Evolutionary conservation across 1,140 invertebrate genomes (phyloP).

Genomic region (Zophobas morio): DNA sequence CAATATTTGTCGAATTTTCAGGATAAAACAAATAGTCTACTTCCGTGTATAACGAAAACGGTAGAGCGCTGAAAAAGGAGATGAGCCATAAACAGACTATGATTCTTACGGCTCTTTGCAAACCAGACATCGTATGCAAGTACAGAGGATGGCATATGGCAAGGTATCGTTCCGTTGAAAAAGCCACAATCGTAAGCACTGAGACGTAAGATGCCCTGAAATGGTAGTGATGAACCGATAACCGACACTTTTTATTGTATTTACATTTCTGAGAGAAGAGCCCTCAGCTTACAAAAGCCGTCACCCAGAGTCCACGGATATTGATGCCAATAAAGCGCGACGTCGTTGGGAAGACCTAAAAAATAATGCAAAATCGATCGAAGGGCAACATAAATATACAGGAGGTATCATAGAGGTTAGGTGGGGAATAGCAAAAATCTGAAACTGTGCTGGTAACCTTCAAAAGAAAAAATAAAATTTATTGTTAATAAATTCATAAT

Average conservation of each 20-base stretch:
- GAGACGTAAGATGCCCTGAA: slow-evolving; percentile 89
- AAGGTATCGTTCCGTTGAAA: slow-evolving; percentile 89
- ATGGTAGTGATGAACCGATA: slow-evolving; percentile 26
- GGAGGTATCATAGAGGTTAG: too few species aligned
- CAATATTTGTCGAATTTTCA: slow-evolving; percentile 51
- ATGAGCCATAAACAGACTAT: slow-evolving; percentile 86
- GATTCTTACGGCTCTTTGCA: slow-evolving; percentile 85
- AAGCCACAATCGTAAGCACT: slow-evolving; percentile 91
- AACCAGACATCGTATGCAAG: slow-evolving; percentile 83
- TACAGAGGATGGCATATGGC: slow-evolving; percentile 93
- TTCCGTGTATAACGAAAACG: slow-evolving; percentile 81
- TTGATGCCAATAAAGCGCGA: slow-evolving; percentile 92
- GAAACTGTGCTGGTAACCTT: too few species aligned
- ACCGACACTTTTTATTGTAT: slow-evolving; percentile 63
- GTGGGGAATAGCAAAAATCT: too few species aligned
- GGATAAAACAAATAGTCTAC: slow-evolving; percentile 83
- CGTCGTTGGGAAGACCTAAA: slow-evolving; percentile 90
- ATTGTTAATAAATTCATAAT: too few species aligned
- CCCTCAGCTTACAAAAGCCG: slow-evolving; percentile 87
- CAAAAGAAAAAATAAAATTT: too few species aligned
- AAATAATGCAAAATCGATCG: slow-evolving; percentile 56
- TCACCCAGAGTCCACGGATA: slow-evolving; percentile 92
- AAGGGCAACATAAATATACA: not conserved
- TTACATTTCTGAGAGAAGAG: slow-evolving; percentile 89
- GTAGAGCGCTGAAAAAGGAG: slow-evolving; percentile 82